phyloP scores from a whole-genome alignment of 2,797 vertebrate genomes.

The Sorex maritimensis region DNA sequence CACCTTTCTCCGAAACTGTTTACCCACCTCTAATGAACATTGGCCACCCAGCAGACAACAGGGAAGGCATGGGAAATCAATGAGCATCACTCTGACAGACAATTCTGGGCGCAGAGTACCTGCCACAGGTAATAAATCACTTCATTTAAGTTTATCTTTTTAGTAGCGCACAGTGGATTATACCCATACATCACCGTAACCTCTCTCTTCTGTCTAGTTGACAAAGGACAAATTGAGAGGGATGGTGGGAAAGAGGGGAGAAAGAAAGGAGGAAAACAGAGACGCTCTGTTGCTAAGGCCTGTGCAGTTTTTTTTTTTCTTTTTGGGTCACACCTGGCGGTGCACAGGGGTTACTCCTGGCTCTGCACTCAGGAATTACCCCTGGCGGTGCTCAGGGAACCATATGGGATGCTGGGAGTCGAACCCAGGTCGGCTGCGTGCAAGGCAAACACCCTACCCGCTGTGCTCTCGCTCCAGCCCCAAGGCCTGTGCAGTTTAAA shows the following conservation, averaged over 20 bases:
- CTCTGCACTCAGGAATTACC: too few species aligned
- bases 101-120: constrained; percentile 52
- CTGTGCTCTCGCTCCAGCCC: too few species aligned
- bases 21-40: neutral
- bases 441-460: too few species aligned
- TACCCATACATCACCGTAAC: constrained; percentile 68
- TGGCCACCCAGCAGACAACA: neutral
- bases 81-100: constrained; percentile 51
- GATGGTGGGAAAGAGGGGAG: constrained; percentile 29
- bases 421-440: too few species aligned
- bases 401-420: too few species aligned
- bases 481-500: neutral
- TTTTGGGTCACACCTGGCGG: too few species aligned
- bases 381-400: too few species aligned
- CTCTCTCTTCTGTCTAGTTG: constrained; percentile 69
- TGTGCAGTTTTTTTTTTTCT: too few species aligned
- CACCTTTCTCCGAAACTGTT: neutral
- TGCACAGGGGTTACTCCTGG: too few species aligned
- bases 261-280: neutral
- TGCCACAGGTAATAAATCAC: constrained; percentile 76
- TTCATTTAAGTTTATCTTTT: constrained; percentile 71
- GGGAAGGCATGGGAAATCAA: constrained; percentile 63
- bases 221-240: constrained; percentile 79
- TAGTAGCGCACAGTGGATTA: constrained; percentile 59
- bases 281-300: neutral